Base-by-base conservation (phyloP, 1,140 invertebrate species). In the Heliconius eleuchia region DNA sequence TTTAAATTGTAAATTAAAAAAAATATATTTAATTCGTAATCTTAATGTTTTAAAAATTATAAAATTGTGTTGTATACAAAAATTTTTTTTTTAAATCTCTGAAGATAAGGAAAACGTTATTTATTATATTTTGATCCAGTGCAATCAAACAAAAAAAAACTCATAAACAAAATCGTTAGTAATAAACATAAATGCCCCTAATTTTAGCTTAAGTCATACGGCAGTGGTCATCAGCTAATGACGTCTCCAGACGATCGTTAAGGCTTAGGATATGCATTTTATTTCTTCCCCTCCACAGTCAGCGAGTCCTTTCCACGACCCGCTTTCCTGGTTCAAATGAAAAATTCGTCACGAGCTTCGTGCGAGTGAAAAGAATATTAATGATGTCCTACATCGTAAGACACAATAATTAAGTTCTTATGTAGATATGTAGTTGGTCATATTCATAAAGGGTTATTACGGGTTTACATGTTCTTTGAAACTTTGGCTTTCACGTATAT, bases 151-250 rank as follows among this genome's bases (percentile, higher is more conserved):
- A 30, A 30, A 30, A 30, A 30, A 30, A 30, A 30, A 30, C 30
- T 2, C 30, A 4, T 34, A 34, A 34, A 34, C 2, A 52, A 52
- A 52, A 52, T 2, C 18, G 50, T 52, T 18, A 19, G 50, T 18
- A 52, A 52, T 52, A 19, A 52, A 19, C 50, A 52, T 52, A 19
- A 52, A 19, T 19, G 50, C 0, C 11, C 8, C 27, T 30, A 6
- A 66, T 27, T 30, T 37, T 73, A 73, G 57, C 57, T 79, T 79
- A 79, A 50, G 77, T 71, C 42, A 74, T 66, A 39, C 55, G 72
- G 55, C 77, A 39, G 18, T 71, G 77, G 77, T 52, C 72, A 79
- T 79, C 73, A 79, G 57, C 77, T 79, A 79, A 79, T 79, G 71
- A 79, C 55, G 70, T 79, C 77, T 57, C 57, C 66, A 37, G 55